Evolutionary conservation across 2,888 invertebrate genomes (phyloP), one percentile per base, ranked within the genome.

Genomic region (Andrena marginata): DNA sequence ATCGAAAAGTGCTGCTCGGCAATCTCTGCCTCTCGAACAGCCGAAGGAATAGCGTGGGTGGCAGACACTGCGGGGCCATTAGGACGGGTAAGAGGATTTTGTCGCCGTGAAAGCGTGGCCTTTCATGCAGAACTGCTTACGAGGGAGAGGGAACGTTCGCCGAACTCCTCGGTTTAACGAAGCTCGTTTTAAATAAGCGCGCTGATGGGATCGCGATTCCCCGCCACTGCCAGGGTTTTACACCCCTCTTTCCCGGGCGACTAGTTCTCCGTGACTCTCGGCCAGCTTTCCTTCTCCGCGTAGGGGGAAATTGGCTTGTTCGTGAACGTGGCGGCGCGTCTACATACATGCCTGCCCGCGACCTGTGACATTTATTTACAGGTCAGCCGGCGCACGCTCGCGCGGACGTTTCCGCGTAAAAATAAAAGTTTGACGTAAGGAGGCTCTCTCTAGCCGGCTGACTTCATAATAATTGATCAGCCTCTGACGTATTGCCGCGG

Each of bases 301-400:
- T 16, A 65, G 16, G 6, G 49, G 2, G 49, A 51, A 70, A 76
- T 75, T 23, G 26, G 31, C 10, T 33, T 42, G 75, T 56, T 54
- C 42, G 42, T 26, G 62, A 80, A 84, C 72, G 69, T 64, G 70
- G 29, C 23, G 35, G 31, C 23, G 26, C 49, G 26, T 54, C 68
- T 42, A 60, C n/a, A 7, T 33, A n/a, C n/a, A n/a, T 49, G 31
- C 23, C 26, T 10, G 56, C 26, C n/a, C 23, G 29, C 73, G 80
- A 85, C 87, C 85, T 71, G 64, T 85, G 87, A 87, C 86, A 86
- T 86, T 82, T 77, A 77, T 77, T 87, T 82, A 62, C 73, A 60
- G 73, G 87, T 85, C 86, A 80, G 64, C 33, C 75, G 23, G 75
- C 63, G 69, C 67, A 80, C 65, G 71, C 80, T 54, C 35, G 60